These are phyloP conservation scores for Lasius platythorax DNA, from an alignment of 2,888 invertebrate species.

Conservation along the genomic window DNA sequence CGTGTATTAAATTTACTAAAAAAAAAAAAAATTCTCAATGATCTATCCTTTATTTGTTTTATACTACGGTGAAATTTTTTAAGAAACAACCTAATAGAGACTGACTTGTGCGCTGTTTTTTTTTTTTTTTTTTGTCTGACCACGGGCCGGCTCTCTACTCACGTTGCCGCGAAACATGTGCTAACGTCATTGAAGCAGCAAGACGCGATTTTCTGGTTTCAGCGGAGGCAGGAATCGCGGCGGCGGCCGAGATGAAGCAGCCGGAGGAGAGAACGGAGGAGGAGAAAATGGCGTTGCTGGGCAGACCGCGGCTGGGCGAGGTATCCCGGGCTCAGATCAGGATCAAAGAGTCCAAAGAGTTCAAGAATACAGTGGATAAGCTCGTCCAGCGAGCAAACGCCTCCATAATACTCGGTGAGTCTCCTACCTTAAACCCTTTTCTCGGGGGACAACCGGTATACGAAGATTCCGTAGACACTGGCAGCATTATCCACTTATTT, in stretches of 20 bases:
- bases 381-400: conserved; percentile 98
- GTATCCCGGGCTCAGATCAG: conserved; percentile 94
- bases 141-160: conserved; percentile 15
- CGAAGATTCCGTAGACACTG: neutral
- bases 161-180: neutral
- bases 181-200: conserved; percentile 58
- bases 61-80: neutral
- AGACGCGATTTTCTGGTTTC: conserved; percentile 68
- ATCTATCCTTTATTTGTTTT: neutral
- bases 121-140: conserved; percentile 6
- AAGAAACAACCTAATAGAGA: neutral
- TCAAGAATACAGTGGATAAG: conserved; percentile 99
- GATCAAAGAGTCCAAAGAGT: conserved; percentile 99
- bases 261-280: conserved; percentile 92
- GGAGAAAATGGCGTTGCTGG: conserved; percentile 95
- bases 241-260: conserved; percentile 89
- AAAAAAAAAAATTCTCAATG: neutral
- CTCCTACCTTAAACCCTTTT: neutral
- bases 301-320: conserved; percentile 96
- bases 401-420: conserved; percentile 92
- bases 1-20: neutral
- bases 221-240: conserved; percentile 88
- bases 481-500: neutral
- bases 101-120: neutral
- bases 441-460: neutral